Conservation (phyloP, 2,113 vertebrate genomes). For the Tragulus kanchil region DNA sequence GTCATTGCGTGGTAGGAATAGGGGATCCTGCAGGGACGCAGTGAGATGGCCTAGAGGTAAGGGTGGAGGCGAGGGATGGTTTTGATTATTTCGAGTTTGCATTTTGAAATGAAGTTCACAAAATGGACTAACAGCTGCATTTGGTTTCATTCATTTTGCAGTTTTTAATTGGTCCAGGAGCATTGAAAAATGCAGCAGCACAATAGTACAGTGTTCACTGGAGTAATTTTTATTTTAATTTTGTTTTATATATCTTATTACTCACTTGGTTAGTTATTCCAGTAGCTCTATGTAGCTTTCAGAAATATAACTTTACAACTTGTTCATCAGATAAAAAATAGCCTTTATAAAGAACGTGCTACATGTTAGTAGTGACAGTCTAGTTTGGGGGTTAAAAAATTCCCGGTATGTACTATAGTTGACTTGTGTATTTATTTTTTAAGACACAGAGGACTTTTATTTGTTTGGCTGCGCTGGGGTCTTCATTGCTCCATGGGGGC, state of each 20-base stretch:
- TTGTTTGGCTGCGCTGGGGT: background rate
- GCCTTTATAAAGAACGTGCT: background rate
- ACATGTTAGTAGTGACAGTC: background rate
- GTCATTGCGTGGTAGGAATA: too few species aligned
- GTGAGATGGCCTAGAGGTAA: too few species aligned
- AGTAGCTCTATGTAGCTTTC: background rate
- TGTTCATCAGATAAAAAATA: background rate
- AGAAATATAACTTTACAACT: conserved; percentile 20
- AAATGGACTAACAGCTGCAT: background rate
- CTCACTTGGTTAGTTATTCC: background rate
- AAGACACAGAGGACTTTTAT: background rate
- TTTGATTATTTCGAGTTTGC: conserved; percentile 18
- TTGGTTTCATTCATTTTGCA: background rate
- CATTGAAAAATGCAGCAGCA: background rate
- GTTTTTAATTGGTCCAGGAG: background rate
- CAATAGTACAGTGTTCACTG: background rate
- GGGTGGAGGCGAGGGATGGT: background rate
- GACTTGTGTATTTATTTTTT: background rate
- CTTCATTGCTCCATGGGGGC: background rate
- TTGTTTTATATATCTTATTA: background rate
- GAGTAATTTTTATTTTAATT: background rate
- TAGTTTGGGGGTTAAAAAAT: background rate
- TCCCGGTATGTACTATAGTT: background rate
- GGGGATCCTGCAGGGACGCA: too few species aligned
- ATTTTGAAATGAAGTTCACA: background rate